Evolutionary conservation across 2,888 invertebrate genomes (phyloP).

Genomic region (Tuberolachnus salignus): DNA sequence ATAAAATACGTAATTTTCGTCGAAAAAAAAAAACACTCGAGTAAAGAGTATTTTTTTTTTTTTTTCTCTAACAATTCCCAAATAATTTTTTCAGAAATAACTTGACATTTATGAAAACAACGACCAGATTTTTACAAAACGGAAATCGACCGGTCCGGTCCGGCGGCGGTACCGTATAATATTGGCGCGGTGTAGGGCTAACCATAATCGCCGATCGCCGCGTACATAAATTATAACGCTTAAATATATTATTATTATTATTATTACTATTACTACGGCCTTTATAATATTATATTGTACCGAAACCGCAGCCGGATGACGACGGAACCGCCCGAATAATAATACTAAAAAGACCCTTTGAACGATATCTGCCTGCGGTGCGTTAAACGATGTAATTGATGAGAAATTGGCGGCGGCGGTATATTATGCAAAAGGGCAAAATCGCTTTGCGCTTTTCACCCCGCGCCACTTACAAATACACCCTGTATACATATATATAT

Average conservation of each 20-base stretch:
- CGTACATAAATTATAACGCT: slow-evolving; percentile 3
- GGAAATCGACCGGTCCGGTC: no score
- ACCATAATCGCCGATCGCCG: no score
- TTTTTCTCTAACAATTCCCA: no score
- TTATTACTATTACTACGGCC: neutral
- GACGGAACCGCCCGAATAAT: slow-evolving; percentile 16
- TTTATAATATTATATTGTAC: neutral
- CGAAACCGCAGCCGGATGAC: no score
- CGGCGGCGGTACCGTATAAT: no score
- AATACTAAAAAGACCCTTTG: slow-evolving; percentile 19
- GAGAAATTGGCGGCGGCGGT: slow-evolving; percentile 21
- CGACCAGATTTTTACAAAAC: no score
- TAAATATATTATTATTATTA: neutral
- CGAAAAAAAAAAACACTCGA: no score
- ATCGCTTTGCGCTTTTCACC: slow-evolving; percentile 50
- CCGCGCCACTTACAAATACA: neutral
- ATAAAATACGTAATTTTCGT: no score
- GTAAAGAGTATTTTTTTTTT: no score
- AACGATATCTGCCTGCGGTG: neutral
- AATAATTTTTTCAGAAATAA: no score
- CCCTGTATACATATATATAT: neutral
- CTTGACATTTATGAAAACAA: no score
- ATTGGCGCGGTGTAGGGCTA: no score
- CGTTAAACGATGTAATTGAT: slow-evolving; percentile 30
- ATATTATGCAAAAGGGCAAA: slow-evolving; percentile 48